phyloP scores from a whole-genome alignment of 2,888 invertebrate species.

The Lycocerus yunnanus region DNA sequence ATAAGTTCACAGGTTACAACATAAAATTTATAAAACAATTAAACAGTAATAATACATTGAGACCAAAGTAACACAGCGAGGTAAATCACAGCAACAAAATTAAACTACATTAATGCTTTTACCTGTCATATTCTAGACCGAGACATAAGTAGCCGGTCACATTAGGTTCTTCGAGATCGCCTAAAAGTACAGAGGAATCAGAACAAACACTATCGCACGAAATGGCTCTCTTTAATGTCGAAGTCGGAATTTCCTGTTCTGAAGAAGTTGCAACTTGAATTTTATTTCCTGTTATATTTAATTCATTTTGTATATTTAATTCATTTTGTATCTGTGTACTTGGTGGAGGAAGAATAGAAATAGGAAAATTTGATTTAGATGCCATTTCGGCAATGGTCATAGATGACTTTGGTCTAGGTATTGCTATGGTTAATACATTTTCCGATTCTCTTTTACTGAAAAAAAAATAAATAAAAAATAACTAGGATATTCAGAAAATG shows the following conservation, averaged over 20 bases:
- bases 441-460: conserved; percentile 30
- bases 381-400: conserved; percentile 49
- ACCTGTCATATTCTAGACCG: conserved; percentile 79
- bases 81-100: neutral
- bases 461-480: no score
- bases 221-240: conserved; percentile 66
- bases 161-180: conserved; percentile 71
- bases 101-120: conserved; percentile 38
- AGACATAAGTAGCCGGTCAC: conserved; percentile 77
- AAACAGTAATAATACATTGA: no score
- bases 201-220: conserved; percentile 83
- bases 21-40: no score
- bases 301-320: conserved; percentile 7
- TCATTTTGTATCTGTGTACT: conserved; percentile 4
- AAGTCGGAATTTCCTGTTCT: conserved; percentile 45
- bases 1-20: no score
- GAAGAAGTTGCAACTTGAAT: conserved; percentile 20
- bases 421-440: conserved; percentile 50
- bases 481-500: no score
- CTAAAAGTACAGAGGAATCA: conserved; percentile 74
- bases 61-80: no score
- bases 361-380: conserved; percentile 49
- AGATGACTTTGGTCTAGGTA: conserved; percentile 52
- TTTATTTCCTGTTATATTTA: neutral
- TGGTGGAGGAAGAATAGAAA: conserved; percentile 49